These are phyloP conservation scores for Gallinago paraguaiae DNA, from an alignment of 2,113 vertebrate species.

Conservation along the genomic window DNA sequence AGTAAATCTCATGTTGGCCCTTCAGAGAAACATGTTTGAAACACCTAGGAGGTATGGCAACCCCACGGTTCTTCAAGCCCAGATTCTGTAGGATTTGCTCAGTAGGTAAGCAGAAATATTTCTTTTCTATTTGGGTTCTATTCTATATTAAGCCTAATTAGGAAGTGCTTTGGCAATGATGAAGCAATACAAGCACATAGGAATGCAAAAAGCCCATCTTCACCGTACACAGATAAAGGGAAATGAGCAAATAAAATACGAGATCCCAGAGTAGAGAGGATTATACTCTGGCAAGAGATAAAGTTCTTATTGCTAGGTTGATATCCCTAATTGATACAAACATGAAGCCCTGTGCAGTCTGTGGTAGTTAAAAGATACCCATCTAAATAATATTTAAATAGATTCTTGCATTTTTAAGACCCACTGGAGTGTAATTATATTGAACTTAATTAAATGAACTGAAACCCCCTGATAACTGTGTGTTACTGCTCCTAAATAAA, in stretches of 20 bases:
- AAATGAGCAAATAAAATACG: conserved; percentile 16
- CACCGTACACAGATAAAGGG: neutral
- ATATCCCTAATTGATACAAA: conserved; percentile 55
- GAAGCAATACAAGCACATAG: neutral
- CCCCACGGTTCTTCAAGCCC: neutral
- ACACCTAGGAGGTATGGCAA: neutral
- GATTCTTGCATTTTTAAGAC: conserved; percentile 59
- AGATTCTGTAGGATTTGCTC: neutral
- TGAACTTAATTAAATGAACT: conserved; percentile 70
- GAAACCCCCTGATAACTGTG: conserved; percentile 39
- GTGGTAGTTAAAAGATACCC: conserved; percentile 46
- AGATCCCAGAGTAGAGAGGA: neutral
- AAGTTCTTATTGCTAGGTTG: conserved; percentile 20
- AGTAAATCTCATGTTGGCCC: neutral
- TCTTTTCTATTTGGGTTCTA: neutral
- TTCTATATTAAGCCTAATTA: conserved; percentile 21
- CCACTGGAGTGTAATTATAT: conserved; percentile 59
- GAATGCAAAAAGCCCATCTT: neutral
- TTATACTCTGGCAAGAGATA: neutral
- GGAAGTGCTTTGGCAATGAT: neutral
- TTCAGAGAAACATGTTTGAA: neutral
- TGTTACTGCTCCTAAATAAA: conserved; percentile 61
- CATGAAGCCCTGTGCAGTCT: neutral
- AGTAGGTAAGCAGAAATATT: neutral
- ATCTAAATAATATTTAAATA: conserved; percentile 69